These are phyloP conservation scores for Hyphantria cunea DNA, from an alignment of 1,140 invertebrate genomes.

Conservation along the genomic window DNA sequence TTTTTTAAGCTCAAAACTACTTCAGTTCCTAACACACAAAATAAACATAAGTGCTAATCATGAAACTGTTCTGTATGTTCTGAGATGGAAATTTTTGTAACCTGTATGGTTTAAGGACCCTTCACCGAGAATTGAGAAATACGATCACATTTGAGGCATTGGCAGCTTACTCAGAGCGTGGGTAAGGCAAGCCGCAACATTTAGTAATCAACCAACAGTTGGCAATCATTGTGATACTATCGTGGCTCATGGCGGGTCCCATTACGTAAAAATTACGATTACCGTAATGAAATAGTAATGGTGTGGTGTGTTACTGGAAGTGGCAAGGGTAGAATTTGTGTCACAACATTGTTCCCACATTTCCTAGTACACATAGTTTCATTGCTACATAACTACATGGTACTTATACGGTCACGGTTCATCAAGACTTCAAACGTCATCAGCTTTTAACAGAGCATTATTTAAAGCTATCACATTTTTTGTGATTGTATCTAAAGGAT, in stretches of 20 bases:
- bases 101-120: no score
- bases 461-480: no score
- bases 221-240: conserved; percentile 65
- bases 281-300: conserved; percentile 71
- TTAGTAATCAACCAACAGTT: conserved; percentile 56
- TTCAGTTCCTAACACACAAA: no score
- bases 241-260: conserved; percentile 43
- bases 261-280: conserved; percentile 77
- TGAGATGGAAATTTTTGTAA: no score
- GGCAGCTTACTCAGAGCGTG: conserved; percentile 42
- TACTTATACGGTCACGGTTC: no score
- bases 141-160: conserved; percentile 17
- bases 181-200: conserved; percentile 54
- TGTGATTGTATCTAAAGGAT: no score
- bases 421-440: no score
- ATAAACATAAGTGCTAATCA: no score
- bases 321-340: conserved; percentile 15
- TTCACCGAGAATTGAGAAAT: conserved; percentile 4
- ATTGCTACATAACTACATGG: no score
- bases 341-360: neutral
- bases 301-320: conserved; percentile 41
- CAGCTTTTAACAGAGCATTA: no score
- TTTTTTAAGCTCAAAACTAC: no score
- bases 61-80: no score
- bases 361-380: neutral